These are phyloP conservation scores for Lycocerus yunnanus DNA, from an alignment of 2,888 invertebrate genomes.

Conservation along the genomic window DNA sequence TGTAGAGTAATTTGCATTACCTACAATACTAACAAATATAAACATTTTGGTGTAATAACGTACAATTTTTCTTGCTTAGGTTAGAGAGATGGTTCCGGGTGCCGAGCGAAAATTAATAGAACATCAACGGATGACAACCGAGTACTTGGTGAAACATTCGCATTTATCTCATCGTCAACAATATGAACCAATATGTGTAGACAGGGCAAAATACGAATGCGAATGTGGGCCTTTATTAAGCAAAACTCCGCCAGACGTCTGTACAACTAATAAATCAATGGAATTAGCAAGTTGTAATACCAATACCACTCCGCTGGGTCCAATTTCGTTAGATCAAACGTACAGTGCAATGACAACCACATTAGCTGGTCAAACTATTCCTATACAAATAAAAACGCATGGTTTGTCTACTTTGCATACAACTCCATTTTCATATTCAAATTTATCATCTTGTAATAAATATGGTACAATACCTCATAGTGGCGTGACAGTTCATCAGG, in stretches of 20 bases:
- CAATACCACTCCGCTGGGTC: slow-evolving; percentile 38
- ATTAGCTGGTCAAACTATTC: slow-evolving; percentile 56
- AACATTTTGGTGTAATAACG: neutral
- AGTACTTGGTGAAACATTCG: slow-evolving; percentile 56
- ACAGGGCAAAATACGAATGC: slow-evolving; percentile 47
- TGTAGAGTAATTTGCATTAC: neutral
- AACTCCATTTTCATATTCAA: slow-evolving; percentile 35
- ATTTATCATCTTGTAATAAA: slow-evolving; percentile 39
- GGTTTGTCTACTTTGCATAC: slow-evolving; percentile 42
- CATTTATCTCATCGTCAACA: slow-evolving; percentile 41
- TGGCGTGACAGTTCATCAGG: slow-evolving; percentile 53
- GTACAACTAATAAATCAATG: slow-evolving; percentile 54
- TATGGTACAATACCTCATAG: slow-evolving; percentile 52
- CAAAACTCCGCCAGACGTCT: slow-evolving; percentile 58
- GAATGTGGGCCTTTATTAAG: slow-evolving; percentile 54
- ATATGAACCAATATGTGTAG: slow-evolving; percentile 44
- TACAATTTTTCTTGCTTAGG: slow-evolving; percentile 47
- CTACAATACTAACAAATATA: neutral
- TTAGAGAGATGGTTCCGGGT: slow-evolving; percentile 65
- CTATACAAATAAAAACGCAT: slow-evolving; percentile 55
- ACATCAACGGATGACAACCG: slow-evolving; percentile 60
- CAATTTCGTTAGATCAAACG: slow-evolving; percentile 43
- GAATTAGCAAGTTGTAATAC: slow-evolving; percentile 43
- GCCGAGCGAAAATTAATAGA: slow-evolving; percentile 63
- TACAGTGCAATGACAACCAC: slow-evolving; percentile 36